Conservation (phyloP, 2,888 invertebrate genomes). For the Orthosia gracilis region DNA sequence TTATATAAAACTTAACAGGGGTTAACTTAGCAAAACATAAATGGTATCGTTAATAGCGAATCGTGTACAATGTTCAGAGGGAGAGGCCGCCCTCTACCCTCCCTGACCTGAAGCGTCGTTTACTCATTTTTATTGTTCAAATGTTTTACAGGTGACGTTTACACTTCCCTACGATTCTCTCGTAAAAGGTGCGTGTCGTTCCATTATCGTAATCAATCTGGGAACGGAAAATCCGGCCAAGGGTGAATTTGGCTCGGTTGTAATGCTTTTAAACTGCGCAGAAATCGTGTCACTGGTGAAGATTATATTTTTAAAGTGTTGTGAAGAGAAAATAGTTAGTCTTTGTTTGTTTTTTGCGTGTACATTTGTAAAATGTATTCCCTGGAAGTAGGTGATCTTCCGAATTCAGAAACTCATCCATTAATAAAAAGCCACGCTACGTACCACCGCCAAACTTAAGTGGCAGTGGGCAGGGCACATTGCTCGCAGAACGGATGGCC, state of each 20-base stretch:
- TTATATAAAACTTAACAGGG: background rate
- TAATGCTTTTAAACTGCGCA: slow-evolving; percentile 22
- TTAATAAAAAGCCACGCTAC: too few relatives aligned
- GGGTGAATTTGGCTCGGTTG: background rate
- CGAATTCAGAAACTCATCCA: too few relatives aligned
- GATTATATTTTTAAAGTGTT: background rate
- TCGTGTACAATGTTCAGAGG: slow-evolving; percentile 37
- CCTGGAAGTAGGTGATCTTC: too few relatives aligned
- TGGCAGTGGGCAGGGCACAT: too few relatives aligned
- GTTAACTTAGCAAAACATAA: slow-evolving; percentile 28
- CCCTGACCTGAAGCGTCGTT: slow-evolving; percentile 33
- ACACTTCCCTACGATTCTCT: slow-evolving; percentile 46
- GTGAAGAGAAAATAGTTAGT: too few relatives aligned
- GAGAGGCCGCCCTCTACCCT: background rate
- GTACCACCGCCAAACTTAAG: too few relatives aligned
- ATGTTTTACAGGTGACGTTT: slow-evolving; percentile 54
- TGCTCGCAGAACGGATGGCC: too few relatives aligned
- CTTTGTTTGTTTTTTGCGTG: too few relatives aligned
- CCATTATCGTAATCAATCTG: slow-evolving; percentile 60
- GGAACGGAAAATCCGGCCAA: slow-evolving; percentile 3
- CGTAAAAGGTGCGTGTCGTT: slow-evolving; percentile 51
- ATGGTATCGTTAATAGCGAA: slow-evolving; percentile 38
- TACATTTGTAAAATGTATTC: too few relatives aligned
- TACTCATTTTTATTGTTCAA: slow-evolving; percentile 58
- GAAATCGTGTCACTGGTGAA: background rate